Evolutionary conservation across 2,888 invertebrate genomes (phyloP).

Genomic region (Oxycera nigricornis): DNA sequence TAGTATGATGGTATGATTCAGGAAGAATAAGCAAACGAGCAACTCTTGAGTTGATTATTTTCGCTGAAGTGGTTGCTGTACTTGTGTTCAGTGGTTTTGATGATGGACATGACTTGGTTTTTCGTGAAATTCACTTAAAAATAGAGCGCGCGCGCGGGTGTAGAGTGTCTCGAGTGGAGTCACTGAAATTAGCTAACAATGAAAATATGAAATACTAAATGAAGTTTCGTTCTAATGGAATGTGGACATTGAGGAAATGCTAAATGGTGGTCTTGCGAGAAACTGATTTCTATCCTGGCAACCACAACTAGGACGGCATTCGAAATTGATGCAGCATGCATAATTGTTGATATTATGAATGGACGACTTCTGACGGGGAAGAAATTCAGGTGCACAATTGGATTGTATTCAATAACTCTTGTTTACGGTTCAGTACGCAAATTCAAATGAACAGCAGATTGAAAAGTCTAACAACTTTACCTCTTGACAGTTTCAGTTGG

Average conservation of each 20-base stretch:
- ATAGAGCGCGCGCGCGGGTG: background rate
- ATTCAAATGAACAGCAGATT: too few species aligned
- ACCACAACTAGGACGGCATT: background rate
- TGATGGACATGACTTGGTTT: constrained; percentile 25
- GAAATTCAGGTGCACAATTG: background rate
- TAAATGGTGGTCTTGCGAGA: background rate
- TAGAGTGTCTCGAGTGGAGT: constrained; percentile 11
- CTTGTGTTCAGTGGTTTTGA: constrained; percentile 28
- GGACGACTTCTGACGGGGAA: background rate
- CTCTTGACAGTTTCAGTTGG: too few species aligned
- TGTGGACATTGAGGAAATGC: constrained; percentile 2
- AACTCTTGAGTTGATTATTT: constrained; percentile 27
- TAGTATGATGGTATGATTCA: background rate
- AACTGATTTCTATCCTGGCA: background rate
- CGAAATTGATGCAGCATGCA: background rate
- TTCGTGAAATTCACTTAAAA: background rate
- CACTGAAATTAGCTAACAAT: constrained; percentile 19
- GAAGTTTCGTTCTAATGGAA: constrained; percentile 7
- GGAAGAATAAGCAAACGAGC: constrained; percentile 25
- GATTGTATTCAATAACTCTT: too few species aligned
- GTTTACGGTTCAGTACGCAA: too few species aligned
- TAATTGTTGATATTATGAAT: background rate
- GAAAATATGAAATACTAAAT: background rate
- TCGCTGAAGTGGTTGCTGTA: constrained; percentile 24
- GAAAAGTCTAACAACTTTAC: too few species aligned